Evolutionary conservation across 2,797 vertebrate species (phyloP), one percentile per base, ranked within the genome.

Genomic region (Pangasius djambal): DNA sequence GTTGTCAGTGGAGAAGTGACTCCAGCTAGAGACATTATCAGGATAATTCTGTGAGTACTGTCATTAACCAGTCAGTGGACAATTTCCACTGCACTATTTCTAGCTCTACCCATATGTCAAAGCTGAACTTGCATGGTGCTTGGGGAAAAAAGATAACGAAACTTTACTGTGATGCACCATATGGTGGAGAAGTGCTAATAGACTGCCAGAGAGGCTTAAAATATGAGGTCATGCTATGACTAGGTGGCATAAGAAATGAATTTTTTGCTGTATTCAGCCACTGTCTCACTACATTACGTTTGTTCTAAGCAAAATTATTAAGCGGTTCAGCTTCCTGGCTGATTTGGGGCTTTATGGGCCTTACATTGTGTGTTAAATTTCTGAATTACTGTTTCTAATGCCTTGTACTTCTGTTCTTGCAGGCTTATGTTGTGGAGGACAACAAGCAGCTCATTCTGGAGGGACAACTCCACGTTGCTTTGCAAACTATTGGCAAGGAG

Each of bases 351-450:
- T 37, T 52, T 6, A 74, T 25, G 48, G 16, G 25, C 48, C 6
- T 61, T 40, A 12, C 7, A 0, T 10, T 59, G 7, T 52, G 31
- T 40, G 31, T 50, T 50, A 50, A 50, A 18, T 57, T 3, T 55
- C 0, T 40, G 1, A 25, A 40, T 28, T 0, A 28, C 34, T 25
- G 52, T 83, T 74, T 69, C 61, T 87, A 22, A 86, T 75, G 59
- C 18, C 16, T 57, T 86, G 77, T 37, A 6, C 28, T 89, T 16
- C n/a, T 89, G 12, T 37, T 40, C 4, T 88, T 87, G 20, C 91
- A 99, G 98, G 98, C 98, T 0, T 98, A 97, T 79, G 97, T 99
- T 87, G 96, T 99, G 0, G 98, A 99, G 93, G 98, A 99, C 94
- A 99, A 96, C 92, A 99, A 98, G 90, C 98, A 99, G 92, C 96